Evolutionary conservation across 2,888 invertebrate species (phyloP), one percentile per base, ranked within the genome.

Genomic region (Apotomis turbidana): DNA sequence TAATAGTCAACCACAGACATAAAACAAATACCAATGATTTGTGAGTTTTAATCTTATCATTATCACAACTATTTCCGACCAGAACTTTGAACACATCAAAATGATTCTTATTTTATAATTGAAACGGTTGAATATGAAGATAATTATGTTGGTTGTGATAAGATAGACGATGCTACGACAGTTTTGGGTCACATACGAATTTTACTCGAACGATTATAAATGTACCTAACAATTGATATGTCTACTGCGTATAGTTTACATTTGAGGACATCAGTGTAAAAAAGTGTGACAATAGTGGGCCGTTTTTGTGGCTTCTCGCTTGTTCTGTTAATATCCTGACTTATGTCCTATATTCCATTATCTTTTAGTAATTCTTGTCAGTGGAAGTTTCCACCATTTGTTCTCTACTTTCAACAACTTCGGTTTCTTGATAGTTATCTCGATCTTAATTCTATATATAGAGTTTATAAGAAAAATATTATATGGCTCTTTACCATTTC

Each of bases 131-230:
- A 10, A 9, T 55, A 10, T 51, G 5, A 5, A 13, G 12, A 15
- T 4, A 46, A 27, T n/a, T n/a, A n/a, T 6, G 10, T 55, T 10
- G 9, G 27, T 8, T 57, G 13, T 10, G 54, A 67, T 71, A 71
- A 66, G 69, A 62, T 69, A 49, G 61, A 49, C 9, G 41, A 54
- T 10, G 55, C 71, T 64, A 52, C 54, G 71, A 71, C 67, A 71
- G 66, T 71, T 71, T 67, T 67, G 60, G 71, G 67, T 71, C 67
- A 71, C 59, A 70, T n/a, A 36, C 59, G 44, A 66, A 60, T 54
- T 71, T 71, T 54, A 58, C 51, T n/a, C 3, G 6, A 59, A 10
- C 41, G 51, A 51, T 52, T n/a, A 52, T 10, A 3, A n/a, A 64
- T 54, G 38, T 41, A n/a, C n/a, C n/a, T n/a, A 59, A 59, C 41